phyloP scores from a whole-genome alignment of 2,888 invertebrate species.

The Chrysina gloriosa region DNA sequence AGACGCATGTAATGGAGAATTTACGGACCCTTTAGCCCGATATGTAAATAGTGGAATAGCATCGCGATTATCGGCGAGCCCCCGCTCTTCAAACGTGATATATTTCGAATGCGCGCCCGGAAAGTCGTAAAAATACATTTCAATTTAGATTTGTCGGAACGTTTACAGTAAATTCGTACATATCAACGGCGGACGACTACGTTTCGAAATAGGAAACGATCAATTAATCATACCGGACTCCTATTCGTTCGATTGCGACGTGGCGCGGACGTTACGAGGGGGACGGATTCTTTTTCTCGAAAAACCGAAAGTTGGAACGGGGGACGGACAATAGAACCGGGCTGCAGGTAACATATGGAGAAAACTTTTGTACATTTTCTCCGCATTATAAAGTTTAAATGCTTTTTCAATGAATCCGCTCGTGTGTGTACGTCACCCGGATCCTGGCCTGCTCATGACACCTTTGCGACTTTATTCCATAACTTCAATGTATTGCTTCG shows the following conservation, averaged over 20 bases:
- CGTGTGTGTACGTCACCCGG: conserved; percentile 49
- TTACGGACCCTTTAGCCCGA: conserved; percentile 25
- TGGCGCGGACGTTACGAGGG: neutral
- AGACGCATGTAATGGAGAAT: conserved; percentile 16
- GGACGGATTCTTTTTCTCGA: conserved; percentile 17
- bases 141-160: conserved; percentile 36
- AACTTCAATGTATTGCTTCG: neutral
- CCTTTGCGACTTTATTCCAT: conserved; percentile 15
- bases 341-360: conserved; percentile 51
- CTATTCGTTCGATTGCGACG: conserved; percentile 7
- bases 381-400: conserved; percentile 54
- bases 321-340: conserved; percentile 44
- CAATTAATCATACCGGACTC: conserved; percentile 39
- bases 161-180: conserved; percentile 35
- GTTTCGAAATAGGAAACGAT: conserved; percentile 40
- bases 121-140: conserved; percentile 36
- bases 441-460: conserved; percentile 50
- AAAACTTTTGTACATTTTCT: conserved; percentile 52
- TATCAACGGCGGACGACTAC: conserved; percentile 30
- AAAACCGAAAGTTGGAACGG: conserved; percentile 29
- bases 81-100: conserved; percentile 28
- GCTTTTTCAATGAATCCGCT: conserved; percentile 52
- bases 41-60: conserved; percentile 30
- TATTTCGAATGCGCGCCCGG: conserved; percentile 12
- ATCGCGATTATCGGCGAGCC: conserved; percentile 26